Evolutionary conservation across 2,888 invertebrate genomes (phyloP).

Genomic region (Tenthredo amoena): DNA sequence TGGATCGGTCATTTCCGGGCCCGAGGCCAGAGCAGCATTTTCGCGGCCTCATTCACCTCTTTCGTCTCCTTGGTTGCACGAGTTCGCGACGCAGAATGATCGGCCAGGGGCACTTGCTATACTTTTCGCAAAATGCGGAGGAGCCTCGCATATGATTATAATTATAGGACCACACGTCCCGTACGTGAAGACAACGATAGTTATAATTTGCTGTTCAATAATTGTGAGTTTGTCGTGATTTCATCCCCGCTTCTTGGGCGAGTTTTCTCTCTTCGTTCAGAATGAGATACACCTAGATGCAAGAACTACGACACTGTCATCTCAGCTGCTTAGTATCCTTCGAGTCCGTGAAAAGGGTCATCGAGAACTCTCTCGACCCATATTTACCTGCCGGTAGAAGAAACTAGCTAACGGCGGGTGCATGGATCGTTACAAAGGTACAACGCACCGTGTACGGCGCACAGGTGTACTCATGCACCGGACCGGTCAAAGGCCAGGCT

Average conservation of each 20-base stretch:
- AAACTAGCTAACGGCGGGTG: conserved; percentile 23
- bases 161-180: neutral
- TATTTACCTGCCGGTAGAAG: conserved; percentile 3
- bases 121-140: neutral
- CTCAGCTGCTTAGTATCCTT: neutral
- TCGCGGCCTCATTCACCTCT: conserved; percentile 31
- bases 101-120: conserved; percentile 1
- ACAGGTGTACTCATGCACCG: neutral
- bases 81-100: neutral
- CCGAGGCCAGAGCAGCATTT: conserved; percentile 11
- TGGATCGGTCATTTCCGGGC: conserved; percentile 43
- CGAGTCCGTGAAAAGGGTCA: conserved; percentile 16
- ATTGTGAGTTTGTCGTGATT: neutral
- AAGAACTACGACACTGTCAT: neutral
- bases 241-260: neutral
- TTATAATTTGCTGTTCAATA: neutral
- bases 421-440: conserved; percentile 6
- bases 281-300: neutral
- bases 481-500: conserved; percentile 17
- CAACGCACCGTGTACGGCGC: neutral
- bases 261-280: neutral
- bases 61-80: neutral
- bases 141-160: neutral
- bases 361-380: conserved; percentile 33
- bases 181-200: neutral